phyloP scores from a whole-genome alignment of 2,113 vertebrate species.

The Kryptolebias marmoratus region DNA sequence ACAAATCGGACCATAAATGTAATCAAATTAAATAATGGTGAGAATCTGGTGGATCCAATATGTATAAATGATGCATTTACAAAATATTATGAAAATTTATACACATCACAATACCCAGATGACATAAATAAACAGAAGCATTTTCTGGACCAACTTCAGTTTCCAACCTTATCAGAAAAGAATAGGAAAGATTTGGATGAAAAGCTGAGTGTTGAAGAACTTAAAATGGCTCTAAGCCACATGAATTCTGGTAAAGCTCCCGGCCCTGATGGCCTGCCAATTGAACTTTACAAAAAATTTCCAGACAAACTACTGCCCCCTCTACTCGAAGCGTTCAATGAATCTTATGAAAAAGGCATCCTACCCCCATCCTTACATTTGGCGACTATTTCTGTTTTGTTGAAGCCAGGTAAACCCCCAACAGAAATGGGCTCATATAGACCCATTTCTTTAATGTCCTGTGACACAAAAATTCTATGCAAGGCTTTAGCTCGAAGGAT shows the following conservation, averaged over 20 bases:
- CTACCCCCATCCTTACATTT: background rate
- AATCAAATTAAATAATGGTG: background rate
- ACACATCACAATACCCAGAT: too few relatives aligned
- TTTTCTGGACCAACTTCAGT: too few relatives aligned
- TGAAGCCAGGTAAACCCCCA: background rate
- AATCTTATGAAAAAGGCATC: background rate
- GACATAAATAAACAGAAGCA: too few relatives aligned
- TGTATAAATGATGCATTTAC: background rate
- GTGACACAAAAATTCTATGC: background rate
- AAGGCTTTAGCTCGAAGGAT: background rate
- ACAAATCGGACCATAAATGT: background rate
- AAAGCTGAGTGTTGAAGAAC: too few relatives aligned
- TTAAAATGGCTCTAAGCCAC: background rate
- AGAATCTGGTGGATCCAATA: background rate
- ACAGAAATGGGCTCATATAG: background rate
- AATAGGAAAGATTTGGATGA: too few relatives aligned
- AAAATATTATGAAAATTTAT: conserved; percentile 4
- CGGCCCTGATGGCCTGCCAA: background rate
- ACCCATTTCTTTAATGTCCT: background rate
- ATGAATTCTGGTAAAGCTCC: background rate
- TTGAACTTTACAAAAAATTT: background rate
- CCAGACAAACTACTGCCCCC: background rate
- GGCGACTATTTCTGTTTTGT: background rate
- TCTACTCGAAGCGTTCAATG: background rate
- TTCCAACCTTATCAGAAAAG: too few relatives aligned